Evolutionary conservation across 2,888 invertebrate genomes (phyloP), one percentile per base, ranked within the genome.

Genomic region (Drosophila barbarae): DNA sequence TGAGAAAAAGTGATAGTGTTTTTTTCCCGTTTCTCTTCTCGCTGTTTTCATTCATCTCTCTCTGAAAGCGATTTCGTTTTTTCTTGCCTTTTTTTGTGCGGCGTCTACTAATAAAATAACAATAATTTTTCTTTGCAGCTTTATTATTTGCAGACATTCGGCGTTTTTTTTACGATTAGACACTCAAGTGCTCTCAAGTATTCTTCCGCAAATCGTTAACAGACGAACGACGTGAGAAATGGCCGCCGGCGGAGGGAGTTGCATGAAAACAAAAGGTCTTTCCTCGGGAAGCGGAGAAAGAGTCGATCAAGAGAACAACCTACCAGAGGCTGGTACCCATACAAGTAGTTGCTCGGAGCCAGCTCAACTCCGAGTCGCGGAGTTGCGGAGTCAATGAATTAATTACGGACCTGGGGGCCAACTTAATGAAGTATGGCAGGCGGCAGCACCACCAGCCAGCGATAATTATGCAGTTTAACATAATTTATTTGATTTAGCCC

Each of bases 1-100:
- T 82, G 82, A 59, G 84, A 74, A 80, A 64, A 84, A 84, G 79
- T 84, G 84, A 84, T 82, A 80, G 80, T 80, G 80, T 69, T 84
- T 79, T 61, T 70, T 69, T 84, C 32, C 30, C 65, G 21, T 67
- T 49, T 50, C 56, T 50, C 59, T 63, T 61, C 69, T 54, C 56
- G 38, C n/a, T 13, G 34, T 42, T 49, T 50, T 39, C 58, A 61
- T 74, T 71, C 46, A 64, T 71, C 69, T 69, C 69, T 69, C 36
- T 54, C 39, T 32, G n/a, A 59, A 67, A 76, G 52, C 63, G 71
- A 78, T 82, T 82, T 77, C 77, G 74, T 83, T 77, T 82, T 71
- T 81, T 72, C 70, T 76, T 60, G 74, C 72, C 69, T 69, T 21
- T 23, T 23, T 54, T 47, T 41, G 18, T n/a, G 44, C 51, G 32